phyloP scores from a whole-genome alignment of 2,888 invertebrate genomes.

The Blastobasis adustella region DNA sequence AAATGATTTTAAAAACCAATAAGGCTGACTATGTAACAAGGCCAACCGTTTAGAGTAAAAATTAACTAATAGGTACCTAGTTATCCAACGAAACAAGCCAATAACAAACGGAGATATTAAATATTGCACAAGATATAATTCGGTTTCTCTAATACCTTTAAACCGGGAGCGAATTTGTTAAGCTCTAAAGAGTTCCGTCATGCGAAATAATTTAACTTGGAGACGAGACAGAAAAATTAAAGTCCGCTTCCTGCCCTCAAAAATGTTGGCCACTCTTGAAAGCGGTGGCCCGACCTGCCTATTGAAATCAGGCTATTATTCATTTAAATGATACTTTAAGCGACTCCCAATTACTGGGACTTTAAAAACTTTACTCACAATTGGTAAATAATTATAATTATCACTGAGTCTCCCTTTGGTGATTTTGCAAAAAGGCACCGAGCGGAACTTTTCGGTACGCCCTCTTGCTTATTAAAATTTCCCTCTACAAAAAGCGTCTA shows the following conservation, averaged over 20 bases:
- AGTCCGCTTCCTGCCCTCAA: constrained; percentile 40
- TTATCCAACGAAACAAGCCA: too few relatives aligned
- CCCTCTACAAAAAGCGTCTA: constrained; percentile 41
- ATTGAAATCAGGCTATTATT: constrained; percentile 55
- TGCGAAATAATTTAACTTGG: constrained; percentile 62
- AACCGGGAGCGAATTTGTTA: constrained; percentile 32
- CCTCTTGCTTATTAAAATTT: constrained; percentile 67
- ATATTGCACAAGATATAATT: too few relatives aligned
- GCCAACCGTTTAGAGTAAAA: too few relatives aligned
- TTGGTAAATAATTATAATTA: constrained; percentile 74
- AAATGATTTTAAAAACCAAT: too few relatives aligned
- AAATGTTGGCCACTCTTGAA: constrained; percentile 41
- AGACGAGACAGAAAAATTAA: constrained; percentile 49
- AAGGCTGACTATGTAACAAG: too few relatives aligned
- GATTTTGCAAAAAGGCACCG: constrained; percentile 65
- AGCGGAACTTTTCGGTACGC: constrained; percentile 57
- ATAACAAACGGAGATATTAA: too few relatives aligned
- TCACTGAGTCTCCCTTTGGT: constrained; percentile 58
- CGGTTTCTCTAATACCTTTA: too few relatives aligned
- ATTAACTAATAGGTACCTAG: too few relatives aligned
- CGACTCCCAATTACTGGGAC: constrained; percentile 56
- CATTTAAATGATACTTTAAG: constrained; percentile 64
- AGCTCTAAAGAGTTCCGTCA: constrained; percentile 51
- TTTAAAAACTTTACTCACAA: constrained; percentile 59
- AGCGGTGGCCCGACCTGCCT: constrained; percentile 38